Evolutionary conservation across 2,113 vertebrate species (phyloP).

Genomic region (Cyprinus carpio): DNA sequence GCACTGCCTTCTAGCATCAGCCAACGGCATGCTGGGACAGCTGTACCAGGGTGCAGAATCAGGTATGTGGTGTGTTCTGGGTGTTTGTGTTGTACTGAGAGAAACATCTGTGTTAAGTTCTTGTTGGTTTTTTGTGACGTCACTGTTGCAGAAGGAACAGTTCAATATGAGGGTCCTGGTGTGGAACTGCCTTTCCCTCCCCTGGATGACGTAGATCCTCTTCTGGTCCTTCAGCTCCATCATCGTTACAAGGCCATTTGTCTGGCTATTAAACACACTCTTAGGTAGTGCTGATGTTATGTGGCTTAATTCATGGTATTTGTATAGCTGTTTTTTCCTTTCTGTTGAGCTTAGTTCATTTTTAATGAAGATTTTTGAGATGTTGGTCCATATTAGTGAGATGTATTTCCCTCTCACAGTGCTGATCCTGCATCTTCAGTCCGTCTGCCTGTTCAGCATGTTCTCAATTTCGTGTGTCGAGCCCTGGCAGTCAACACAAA

Average conservation of each 20-base stretch:
- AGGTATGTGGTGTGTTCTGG: conserved; percentile 63
- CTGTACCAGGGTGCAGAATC: conserved; percentile 82
- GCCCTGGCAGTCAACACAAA: conserved; percentile 80
- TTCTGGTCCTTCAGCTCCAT: conserved; percentile 78
- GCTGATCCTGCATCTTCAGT: conserved; percentile 82
- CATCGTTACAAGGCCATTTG: conserved; percentile 80
- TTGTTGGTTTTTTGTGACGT: not conserved
- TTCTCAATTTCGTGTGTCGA: conserved; percentile 85
- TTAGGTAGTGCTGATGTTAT: conserved; percentile 65
- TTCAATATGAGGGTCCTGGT: conserved; percentile 79
- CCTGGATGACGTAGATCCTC: conserved; percentile 74
- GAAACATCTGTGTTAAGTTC: not conserved
- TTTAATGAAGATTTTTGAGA: not conserved
- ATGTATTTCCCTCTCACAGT: conserved; percentile 61
- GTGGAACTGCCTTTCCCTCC: conserved; percentile 75
- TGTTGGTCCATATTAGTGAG: not conserved
- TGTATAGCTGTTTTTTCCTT: not conserved
- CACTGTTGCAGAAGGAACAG: conserved; percentile 66
- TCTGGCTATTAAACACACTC: conserved; percentile 77
- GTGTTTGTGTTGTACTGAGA: not conserved
- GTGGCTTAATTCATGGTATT: not conserved
- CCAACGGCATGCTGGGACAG: conserved; percentile 78
- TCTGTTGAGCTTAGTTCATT: not conserved
- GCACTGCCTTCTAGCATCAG: conserved; percentile 82
- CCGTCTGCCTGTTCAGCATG: conserved; percentile 79